phyloP scores from a whole-genome alignment of 2,888 invertebrate species.

The Lampropteryx suffumata region DNA sequence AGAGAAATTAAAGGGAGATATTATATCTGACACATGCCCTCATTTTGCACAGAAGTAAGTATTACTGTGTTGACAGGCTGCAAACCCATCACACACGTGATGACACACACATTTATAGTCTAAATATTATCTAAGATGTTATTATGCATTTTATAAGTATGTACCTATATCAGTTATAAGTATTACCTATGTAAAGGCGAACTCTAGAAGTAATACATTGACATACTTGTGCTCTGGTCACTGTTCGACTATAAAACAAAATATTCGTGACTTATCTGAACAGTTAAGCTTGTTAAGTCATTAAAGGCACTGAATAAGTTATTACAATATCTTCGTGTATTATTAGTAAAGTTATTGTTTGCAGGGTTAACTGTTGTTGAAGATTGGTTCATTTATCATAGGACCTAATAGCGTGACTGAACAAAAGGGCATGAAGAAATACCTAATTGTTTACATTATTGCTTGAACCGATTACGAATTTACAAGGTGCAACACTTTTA shows the following conservation, averaged over 20 bases:
- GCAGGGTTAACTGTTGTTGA: slow-evolving; percentile 29
- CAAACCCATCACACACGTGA: no score
- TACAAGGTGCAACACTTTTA: not conserved
- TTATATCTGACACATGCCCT: no score
- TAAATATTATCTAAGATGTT: no score
- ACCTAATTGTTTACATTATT: slow-evolving; percentile 1
- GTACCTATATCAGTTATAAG: no score
- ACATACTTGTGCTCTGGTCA: not conserved
- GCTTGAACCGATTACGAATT: not conserved
- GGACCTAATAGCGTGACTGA: slow-evolving; percentile 1
- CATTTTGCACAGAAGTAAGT: no score
- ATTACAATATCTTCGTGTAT: slow-evolving; percentile 28
- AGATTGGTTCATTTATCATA: slow-evolving; percentile 14
- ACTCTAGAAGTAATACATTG: no score
- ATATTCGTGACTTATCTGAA: slow-evolving; percentile 40
- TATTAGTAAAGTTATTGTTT: slow-evolving; percentile 36
- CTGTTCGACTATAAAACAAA: slow-evolving; percentile 28
- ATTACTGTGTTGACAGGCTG: no score
- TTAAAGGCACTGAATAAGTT: slow-evolving; percentile 34
- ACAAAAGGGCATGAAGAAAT: slow-evolving; percentile 8
- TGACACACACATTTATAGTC: no score
- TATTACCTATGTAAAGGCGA: no score
- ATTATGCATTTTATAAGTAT: no score
- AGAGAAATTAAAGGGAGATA: no score
- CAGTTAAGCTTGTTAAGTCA: slow-evolving; percentile 42